A percentile compares a stretch with the other conserved stretches of the same genome.
Conservation (phyloP, 2,888 invertebrate species). For the Morpho achilles region DNA sequence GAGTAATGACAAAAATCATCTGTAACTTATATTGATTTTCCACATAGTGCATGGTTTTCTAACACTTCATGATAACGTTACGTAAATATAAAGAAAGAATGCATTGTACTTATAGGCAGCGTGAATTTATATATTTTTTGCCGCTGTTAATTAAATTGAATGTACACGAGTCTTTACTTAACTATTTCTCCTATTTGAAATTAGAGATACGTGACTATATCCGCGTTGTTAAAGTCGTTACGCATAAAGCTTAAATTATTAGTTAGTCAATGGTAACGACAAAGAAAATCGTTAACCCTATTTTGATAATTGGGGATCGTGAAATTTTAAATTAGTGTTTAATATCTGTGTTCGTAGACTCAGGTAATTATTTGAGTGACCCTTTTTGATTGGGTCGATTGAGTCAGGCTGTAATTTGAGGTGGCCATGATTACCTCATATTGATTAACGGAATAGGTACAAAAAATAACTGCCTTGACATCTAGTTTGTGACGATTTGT, state of each 20-base stretch:
- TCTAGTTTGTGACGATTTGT: conserved; percentile 18
- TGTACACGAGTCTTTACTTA: no score
- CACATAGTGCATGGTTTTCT: no score
- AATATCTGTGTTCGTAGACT: conserved; percentile 24
- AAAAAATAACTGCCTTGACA: conserved; percentile 29
- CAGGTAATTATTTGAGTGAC: conserved; percentile 16
- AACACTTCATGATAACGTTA: no score
- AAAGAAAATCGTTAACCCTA: conserved; percentile 9
- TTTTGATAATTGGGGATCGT: conserved; percentile 32
- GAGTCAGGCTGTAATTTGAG: conserved; percentile 16
- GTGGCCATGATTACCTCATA: conserved; percentile 14
- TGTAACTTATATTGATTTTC: no score
- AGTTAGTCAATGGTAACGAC: conserved; percentile 2
- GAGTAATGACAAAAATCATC: no score
- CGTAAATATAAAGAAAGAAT: no score
- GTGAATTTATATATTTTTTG: no score
- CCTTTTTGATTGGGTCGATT: conserved; percentile 13
- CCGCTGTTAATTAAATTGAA: no score
- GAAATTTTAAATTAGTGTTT: conserved; percentile 59
- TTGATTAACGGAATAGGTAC: conserved; percentile 8
- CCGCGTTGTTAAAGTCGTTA: conserved; percentile 10
- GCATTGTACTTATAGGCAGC: no score
- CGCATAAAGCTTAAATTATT: conserved; percentile 13
- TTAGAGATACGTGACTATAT: conserved; percentile 1
- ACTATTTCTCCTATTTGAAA: neutral